A percentile compares a stretch with the other conserved stretches of the same genome.
Evolutionary conservation across 2,888 invertebrate genomes (phyloP).

Genomic region (Malthinus seriepunctatus): DNA sequence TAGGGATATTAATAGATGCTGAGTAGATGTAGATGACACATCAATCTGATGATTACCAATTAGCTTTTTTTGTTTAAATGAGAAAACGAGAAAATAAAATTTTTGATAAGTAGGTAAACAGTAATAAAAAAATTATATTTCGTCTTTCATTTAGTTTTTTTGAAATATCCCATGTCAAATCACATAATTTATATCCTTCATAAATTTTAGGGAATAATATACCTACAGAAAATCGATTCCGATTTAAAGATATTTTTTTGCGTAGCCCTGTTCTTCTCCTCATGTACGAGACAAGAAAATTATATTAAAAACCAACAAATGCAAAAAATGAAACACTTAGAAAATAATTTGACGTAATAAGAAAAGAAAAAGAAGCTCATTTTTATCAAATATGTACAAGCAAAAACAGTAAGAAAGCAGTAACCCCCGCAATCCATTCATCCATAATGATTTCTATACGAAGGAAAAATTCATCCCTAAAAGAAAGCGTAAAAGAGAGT

Average conservation of each 20-base stretch:
- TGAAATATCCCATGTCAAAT: slow-evolving; percentile 8
- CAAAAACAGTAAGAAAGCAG: neutral
- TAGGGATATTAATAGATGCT: no score
- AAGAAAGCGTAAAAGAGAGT: neutral
- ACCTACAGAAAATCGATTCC: slow-evolving; percentile 13
- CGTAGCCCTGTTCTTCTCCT: neutral
- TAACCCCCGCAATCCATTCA: slow-evolving; percentile 1
- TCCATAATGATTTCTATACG: slow-evolving; percentile 10
- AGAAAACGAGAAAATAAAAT: no score
- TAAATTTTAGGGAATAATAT: slow-evolving; percentile 6
- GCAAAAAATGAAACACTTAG: neutral
- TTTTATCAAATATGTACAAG: neutral
- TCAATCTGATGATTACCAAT: no score
- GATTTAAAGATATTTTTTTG: slow-evolving; percentile 6
- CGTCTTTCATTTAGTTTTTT: neutral
- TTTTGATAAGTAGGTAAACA: no score
- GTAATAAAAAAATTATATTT: neutral
- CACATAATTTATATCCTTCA: neutral
- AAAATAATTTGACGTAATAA: slow-evolving; percentile 6
- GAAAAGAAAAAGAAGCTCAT: neutral
- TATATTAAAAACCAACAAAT: slow-evolving; percentile 3
- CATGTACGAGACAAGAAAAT: slow-evolving; percentile 10
- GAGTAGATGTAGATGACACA: no score
- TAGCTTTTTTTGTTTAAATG: no score
- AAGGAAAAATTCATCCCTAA: slow-evolving; percentile 8